Evolutionary conservation across 2,797 vertebrate genomes (phyloP), one percentile per base, ranked within the genome.

Genomic region (Todus mexicanus): DNA sequence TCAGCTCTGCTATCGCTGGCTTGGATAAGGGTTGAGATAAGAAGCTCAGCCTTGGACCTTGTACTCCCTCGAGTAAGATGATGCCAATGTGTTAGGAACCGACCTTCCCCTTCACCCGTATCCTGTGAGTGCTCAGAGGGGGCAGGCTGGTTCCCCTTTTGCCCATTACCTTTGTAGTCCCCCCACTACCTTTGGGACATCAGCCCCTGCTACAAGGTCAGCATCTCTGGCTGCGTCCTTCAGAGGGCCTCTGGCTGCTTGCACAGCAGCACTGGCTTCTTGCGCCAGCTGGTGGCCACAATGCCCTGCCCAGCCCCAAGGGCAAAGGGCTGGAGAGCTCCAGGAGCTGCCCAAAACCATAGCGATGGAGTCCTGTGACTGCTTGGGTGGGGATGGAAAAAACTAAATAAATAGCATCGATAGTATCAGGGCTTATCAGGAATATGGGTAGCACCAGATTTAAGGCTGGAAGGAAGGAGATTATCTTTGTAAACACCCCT

Each of bases 131-230:
- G 63, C 71, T 23, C 59, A 16, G 50, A 26, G 8, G 20, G 37
- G 47, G 9, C 27, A 29, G 31, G 43, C 33, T 71, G 10, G 26
- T 45, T 47, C 17, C 33, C 40, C 31, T n/a, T 29, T 15, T 31
- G 18, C 61, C 29, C n/a, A n/a, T n/a, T n/a, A n/a, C n/a, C n/a
- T n/a, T n/a, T n/a, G 7, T 20, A 22, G 20, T 26, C 8, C 2
- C 21, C 3, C 0, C 1, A 0, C 7, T 53, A 26, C 45, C 38
- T 31, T 51, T 15, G 0, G 6, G 60, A 16, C 21, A 64, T 6
- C 72, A 43, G 11, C 11, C 65, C 48, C 40, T 4, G 4, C n/a
- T 3, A 2, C 27, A n/a, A 68, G 63, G 40, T 7, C 0, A 0
- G 16, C 1, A 2, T 18, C 53, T 59, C 31, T 7, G 2, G 12